Conservation (phyloP, 2,888 invertebrate genomes). For the Aphodius sticticus region DNA sequence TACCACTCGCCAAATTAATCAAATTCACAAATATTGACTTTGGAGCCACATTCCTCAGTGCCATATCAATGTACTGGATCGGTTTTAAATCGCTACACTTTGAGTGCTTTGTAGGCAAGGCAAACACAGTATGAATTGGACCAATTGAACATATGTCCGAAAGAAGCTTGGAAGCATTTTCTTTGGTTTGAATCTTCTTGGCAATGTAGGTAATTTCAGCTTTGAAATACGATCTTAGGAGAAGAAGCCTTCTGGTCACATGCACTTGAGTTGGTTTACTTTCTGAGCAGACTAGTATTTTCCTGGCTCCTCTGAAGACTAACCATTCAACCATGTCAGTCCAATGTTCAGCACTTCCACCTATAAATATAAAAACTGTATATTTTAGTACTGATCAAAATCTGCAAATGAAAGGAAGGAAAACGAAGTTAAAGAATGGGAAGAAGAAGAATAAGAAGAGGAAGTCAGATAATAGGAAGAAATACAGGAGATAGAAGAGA, state of each 20-base stretch:
- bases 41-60: constrained; percentile 53
- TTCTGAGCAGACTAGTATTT: constrained; percentile 82
- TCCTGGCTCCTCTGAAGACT: constrained; percentile 80
- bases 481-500: too few relatives aligned
- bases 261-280: constrained; percentile 79
- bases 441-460: too few relatives aligned
- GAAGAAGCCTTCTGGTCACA: constrained; percentile 52
- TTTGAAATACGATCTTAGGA: constrained; percentile 52
- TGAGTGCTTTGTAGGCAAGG: constrained; percentile 47
- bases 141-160: constrained; percentile 50
- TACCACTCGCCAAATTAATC: constrained; percentile 50
- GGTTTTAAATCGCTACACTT: constrained; percentile 51
- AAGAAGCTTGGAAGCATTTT: constrained; percentile 48
- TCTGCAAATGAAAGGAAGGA: too few relatives aligned
- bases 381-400: too few relatives aligned
- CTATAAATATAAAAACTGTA: constrained; percentile 37
- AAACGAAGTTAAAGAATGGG: too few relatives aligned
- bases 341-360: constrained; percentile 55
- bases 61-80: constrained; percentile 54
- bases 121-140: constrained; percentile 53
- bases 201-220: constrained; percentile 53
- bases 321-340: constrained; percentile 80
- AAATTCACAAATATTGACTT: constrained; percentile 56
- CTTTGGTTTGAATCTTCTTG: constrained; percentile 51
- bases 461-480: too few relatives aligned